A percentile compares a stretch with the other conserved stretches of the same genome.
Evolutionary conservation across 2,888 invertebrate species (phyloP).

Genomic region (Chromoteleia sp.): DNA sequence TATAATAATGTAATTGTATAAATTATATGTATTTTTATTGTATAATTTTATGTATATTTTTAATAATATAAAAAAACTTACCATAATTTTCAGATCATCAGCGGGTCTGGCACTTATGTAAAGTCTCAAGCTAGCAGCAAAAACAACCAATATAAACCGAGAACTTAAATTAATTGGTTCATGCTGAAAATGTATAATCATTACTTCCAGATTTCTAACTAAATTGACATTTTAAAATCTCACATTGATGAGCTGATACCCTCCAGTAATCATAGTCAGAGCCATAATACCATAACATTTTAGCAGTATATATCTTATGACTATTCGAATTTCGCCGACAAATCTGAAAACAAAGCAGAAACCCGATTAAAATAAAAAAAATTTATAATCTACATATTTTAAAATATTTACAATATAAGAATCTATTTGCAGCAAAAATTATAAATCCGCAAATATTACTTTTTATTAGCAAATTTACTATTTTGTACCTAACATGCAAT

Average conservation of each 20-base stretch:
- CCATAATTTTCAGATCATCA: slow-evolving; percentile 11
- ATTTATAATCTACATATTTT: too few relatives aligned
- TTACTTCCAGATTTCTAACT: neutral
- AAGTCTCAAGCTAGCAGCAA: neutral
- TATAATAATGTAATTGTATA: neutral
- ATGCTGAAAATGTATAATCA: slow-evolving; percentile 12
- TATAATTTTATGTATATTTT: too few relatives aligned
- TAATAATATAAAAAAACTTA: too few relatives aligned
- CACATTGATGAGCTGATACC: slow-evolving; percentile 17
- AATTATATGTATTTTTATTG: too few relatives aligned
- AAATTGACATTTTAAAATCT: neutral
- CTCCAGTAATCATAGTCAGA: slow-evolving; percentile 2
- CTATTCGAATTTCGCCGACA: neutral
- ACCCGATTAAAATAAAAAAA: too few relatives aligned
- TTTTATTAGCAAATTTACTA: too few relatives aligned
- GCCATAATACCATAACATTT: slow-evolving; percentile 19
- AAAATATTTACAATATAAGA: too few relatives aligned
- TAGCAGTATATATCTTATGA: neutral
- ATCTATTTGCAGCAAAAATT: too few relatives aligned
- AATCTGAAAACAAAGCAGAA: slow-evolving; percentile 19
- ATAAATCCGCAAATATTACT: too few relatives aligned
- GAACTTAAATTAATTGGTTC: neutral
- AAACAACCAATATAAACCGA: neutral
- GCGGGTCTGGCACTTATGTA: slow-evolving; percentile 11
- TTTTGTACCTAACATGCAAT: too few relatives aligned